Base-by-base conservation (phyloP, 2,113 vertebrate genomes). In the Myodes glareolus region DNA sequence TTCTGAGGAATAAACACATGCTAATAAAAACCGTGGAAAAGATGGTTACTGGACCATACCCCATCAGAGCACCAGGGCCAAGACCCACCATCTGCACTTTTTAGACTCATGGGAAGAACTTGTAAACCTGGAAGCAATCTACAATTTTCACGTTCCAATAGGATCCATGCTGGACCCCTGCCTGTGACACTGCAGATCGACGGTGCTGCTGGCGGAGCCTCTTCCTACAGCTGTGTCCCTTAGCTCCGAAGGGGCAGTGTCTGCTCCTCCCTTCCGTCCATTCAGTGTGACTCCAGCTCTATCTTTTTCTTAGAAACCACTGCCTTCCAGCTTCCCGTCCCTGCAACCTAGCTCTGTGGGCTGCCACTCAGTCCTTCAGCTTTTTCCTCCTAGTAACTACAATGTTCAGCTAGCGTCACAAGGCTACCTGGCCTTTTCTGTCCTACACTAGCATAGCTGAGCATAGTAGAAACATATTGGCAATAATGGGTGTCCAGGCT, bases 161-260 rank as follows among this genome's bases (percentile, higher is more conserved):
- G 58, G 8, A 47, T 85, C 25, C 70, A 16, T 39, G 39, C 19
- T 58, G 31, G 50, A 45, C 14, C 31, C 63, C 72, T 63, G 61
- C 58, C 92, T 9, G 1, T 5, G 31, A 65, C 72, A 89, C 50
- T n/a, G 9, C 29, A 67, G 45, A 33, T 47, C 75, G 70, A 3
- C 0, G 4, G 31, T 39, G 9, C n/a, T 65, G 23, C 82, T 33
- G 29, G 7, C 50, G 67, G 63, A 68, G 16, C 63, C 45, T 68
- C 85, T 21, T 23, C 25, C 65, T 23, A 68, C 11, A 68, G 31
- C 42, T 36, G 10, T 23, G 42, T 65, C 50, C 47, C 52, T n/a
- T 13, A 25, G 14, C 47, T 75, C 14, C 21, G 7, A 4, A 17
- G 0, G 16, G 31, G 3, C 7, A 39, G 3, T 11, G 29, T 23